Conservation (phyloP, 2,113 vertebrate species). For the Prietella phreatophila region DNA sequence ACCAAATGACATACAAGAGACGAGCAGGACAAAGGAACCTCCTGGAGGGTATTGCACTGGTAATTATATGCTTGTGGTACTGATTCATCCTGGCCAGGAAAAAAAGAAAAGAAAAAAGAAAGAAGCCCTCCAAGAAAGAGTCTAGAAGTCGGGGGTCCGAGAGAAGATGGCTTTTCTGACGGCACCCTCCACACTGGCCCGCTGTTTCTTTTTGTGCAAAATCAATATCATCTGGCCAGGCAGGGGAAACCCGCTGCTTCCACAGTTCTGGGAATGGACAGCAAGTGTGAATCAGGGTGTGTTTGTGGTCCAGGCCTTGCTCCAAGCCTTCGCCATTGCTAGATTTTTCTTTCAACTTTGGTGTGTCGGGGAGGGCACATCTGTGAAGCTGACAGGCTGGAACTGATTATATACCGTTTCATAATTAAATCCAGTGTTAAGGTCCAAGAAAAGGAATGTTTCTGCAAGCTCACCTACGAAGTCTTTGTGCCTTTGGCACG, state of each 20-base stretch:
- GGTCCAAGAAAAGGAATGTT: slow-evolving; percentile 15
- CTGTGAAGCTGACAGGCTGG: slow-evolving; percentile 28
- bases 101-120: slow-evolving; percentile 1
- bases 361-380: background rate
- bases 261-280: background rate
- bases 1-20: background rate
- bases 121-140: background rate
- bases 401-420: slow-evolving; percentile 28
- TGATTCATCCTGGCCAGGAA: background rate
- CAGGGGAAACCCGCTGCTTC: slow-evolving; percentile 1
- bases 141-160: background rate
- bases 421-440: slow-evolving; percentile 30
- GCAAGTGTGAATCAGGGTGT: background rate
- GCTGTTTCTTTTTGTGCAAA: background rate
- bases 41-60: background rate
- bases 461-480: background rate
- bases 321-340: background rate
- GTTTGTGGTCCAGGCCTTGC: background rate
- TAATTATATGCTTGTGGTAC: slow-evolving; percentile 5
- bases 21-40: slow-evolving; percentile 5
- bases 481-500: background rate
- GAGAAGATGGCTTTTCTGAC: background rate
- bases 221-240: background rate
- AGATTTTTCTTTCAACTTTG: background rate
- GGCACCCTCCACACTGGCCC: background rate